Evolutionary conservation across 2,888 invertebrate species (phyloP), one percentile per base, ranked within the genome.

Genomic region (Andrena trimmerana): DNA sequence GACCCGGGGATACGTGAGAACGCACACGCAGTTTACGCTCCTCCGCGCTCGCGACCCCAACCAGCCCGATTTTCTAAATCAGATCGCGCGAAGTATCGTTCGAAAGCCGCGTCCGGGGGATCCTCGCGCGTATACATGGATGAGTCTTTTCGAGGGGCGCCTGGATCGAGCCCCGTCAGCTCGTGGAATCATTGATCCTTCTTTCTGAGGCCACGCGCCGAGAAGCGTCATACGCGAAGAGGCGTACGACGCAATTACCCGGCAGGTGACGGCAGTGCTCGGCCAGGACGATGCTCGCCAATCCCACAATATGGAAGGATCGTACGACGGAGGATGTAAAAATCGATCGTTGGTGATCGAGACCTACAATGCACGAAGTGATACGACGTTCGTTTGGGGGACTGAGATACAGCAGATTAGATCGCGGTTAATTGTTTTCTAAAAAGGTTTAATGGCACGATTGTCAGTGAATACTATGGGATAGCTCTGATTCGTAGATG

Each of bases 151-250:
- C 72, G 74, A 8, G 67, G 50, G 8, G 54, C 57, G 66, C 70
- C 65, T 31, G 71, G 66, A 29, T 66, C 69, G 69, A 33, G 60
- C n/a, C n/a, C 54, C 57, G 60, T 29, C 29, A 36, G 69, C 65
- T 50, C 78, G 71, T 72, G 66, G 79, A 89, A 90, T 90, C 90
- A 90, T 90, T 90, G 90, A 90, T 90, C 89, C 79, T 81, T 68
- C 82, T 66, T 66, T 50, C 31, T 42, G 59, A 74, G 77, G 78
- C 79, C 67, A 86, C 80, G 77, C 73, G 52, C 52, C 29, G 70
- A 63, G 42, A 73, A 63, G 82, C 89, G 85, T 83, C 85, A 78
- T 52, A 75, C 60, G 71, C 60, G 67, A 62, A 71, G 57, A 27
- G 65, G 54, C 48, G 50, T 66, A 52, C 88, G 74, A 82, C 84